phyloP scores from a whole-genome alignment of 2,113 vertebrate genomes.

The Sorex fumeus region DNA sequence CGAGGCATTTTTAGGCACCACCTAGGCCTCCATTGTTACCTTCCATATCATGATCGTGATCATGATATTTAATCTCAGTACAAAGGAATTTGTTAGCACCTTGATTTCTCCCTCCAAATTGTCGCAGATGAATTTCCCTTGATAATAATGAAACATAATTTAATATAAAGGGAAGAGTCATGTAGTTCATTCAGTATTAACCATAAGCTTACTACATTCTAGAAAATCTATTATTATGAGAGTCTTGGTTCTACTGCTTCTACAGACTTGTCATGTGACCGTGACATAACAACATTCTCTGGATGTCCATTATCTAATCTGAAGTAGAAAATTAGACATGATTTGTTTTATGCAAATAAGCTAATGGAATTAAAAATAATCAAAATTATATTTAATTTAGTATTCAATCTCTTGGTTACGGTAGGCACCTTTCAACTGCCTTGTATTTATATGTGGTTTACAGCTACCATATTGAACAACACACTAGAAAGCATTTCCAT shows the following conservation, averaged over 20 bases:
- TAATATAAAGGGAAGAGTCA: constrained; percentile 52
- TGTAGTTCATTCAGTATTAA: constrained; percentile 58
- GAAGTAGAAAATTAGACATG: background rate
- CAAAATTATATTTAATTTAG: constrained; percentile 33
- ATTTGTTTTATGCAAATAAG: background rate
- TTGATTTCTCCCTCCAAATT: constrained; percentile 9
- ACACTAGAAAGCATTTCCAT: background rate
- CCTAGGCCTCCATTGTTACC: too few species aligned
- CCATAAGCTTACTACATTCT: constrained; percentile 34
- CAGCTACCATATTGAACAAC: background rate
- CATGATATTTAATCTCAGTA: too few species aligned
- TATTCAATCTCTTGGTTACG: background rate
- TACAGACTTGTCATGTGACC: background rate
- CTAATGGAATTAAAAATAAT: constrained; percentile 39
- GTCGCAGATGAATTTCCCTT: constrained; percentile 34
- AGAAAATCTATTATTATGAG: constrained; percentile 27
- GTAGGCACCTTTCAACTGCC: background rate
- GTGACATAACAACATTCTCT: background rate
- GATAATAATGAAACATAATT: constrained; percentile 61
- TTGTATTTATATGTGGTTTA: background rate
- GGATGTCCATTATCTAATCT: background rate
- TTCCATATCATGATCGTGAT: too few species aligned
- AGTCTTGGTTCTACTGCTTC: constrained; percentile 1
- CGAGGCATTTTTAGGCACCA: too few species aligned
- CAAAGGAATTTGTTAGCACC: background rate